Percentiles rank a stretch among this genome's conserved stretches.
phyloP scores from a whole-genome alignment of 2,113 vertebrate genomes.

The Ahaetulla prasina region DNA sequence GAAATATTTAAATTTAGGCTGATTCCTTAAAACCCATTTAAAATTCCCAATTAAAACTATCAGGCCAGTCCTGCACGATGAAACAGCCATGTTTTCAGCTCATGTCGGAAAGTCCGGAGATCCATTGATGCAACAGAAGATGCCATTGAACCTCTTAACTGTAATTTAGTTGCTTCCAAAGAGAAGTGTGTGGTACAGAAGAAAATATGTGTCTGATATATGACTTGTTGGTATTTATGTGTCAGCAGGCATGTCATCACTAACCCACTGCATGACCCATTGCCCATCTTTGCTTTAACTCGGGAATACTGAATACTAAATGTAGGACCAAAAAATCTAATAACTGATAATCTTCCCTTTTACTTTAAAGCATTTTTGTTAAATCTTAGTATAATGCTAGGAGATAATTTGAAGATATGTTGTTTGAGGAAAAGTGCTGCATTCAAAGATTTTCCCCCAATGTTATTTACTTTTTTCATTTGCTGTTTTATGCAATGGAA shows the following conservation, averaged over 20 bases:
- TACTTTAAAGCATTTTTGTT: background rate
- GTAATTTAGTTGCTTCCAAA: background rate
- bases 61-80: too few relatives aligned
- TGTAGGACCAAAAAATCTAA: background rate
- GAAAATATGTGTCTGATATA: background rate
- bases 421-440: background rate
- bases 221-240: background rate
- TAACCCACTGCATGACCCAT: background rate
- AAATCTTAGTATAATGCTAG: background rate
- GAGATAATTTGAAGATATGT: background rate
- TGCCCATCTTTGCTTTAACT: background rate
- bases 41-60: too few relatives aligned
- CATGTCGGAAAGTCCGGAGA: too few relatives aligned
- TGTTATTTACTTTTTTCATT: background rate
- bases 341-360: background rate
- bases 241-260: background rate
- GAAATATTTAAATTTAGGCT: too few relatives aligned
- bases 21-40: too few relatives aligned
- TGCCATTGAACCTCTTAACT: background rate
- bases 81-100: too few relatives aligned
- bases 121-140: background rate
- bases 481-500: too few relatives aligned
- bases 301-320: background rate
- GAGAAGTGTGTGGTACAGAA: background rate
- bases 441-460: background rate